These are phyloP conservation scores for Drosophila multiciliata DNA, from an alignment of 2,888 invertebrate genomes.

Conservation along the genomic window DNA sequence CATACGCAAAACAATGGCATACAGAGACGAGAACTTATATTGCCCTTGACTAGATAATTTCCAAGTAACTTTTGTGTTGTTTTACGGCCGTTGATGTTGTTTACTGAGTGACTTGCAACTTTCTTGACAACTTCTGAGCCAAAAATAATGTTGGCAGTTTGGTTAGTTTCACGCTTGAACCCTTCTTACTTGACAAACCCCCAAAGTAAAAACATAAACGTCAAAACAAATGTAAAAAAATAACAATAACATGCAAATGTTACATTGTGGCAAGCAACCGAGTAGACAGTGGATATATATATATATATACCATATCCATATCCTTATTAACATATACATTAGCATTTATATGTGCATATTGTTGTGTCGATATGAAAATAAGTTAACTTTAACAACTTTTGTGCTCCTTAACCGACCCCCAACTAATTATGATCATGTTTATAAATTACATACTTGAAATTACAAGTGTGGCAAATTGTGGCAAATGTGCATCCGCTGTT, in stretches of 20 bases:
- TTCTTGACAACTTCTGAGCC: slow-evolving; percentile 8
- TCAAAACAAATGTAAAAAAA: not conserved
- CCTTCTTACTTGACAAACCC: not conserved
- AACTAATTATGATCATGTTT: not conserved
- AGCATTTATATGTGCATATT: not conserved
- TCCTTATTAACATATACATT: not conserved
- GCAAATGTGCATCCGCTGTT: not conserved
- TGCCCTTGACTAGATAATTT: slow-evolving; percentile 26
- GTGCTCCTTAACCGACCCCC: not conserved
- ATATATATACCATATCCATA: not conserved
- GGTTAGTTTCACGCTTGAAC: not conserved
- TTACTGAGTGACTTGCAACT: slow-evolving; percentile 24
- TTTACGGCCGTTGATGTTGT: slow-evolving; percentile 8
- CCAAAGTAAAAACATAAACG: slow-evolving; percentile 1
- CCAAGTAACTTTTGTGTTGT: slow-evolving; percentile 36
- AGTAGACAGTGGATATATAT: not conserved
- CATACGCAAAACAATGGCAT: not conserved
- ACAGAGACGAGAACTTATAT: not conserved
- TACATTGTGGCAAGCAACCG: no score
- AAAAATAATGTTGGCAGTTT: slow-evolving; percentile 27
- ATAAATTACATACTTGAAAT: not conserved
- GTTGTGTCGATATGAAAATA: not conserved
- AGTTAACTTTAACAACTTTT: not conserved
- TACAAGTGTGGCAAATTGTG: not conserved
- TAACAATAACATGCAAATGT: not conserved